phyloP scores from a whole-genome alignment of 2,888 invertebrate genomes.

The Apamea monoglypha region DNA sequence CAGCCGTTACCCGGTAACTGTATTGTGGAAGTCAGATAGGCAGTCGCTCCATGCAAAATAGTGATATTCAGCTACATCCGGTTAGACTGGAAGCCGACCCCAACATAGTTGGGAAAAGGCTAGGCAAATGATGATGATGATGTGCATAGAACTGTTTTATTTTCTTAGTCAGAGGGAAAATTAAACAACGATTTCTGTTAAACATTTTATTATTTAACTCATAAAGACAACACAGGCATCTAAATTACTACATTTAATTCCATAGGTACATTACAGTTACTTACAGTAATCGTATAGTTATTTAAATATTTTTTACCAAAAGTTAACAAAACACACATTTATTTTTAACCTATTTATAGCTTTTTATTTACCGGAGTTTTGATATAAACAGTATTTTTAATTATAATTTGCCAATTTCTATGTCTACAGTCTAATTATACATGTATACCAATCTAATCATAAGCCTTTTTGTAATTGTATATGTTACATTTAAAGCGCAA shows the following conservation, averaged over 20 bases:
- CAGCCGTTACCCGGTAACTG: too few relatives aligned
- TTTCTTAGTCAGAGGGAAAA: conserved; percentile 8
- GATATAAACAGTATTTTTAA: conserved; percentile 76
- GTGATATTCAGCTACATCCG: too few relatives aligned
- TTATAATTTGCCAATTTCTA: conserved; percentile 49
- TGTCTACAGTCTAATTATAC: conserved; percentile 63
- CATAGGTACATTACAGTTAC: conserved; percentile 82
- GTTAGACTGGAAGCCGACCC: too few relatives aligned
- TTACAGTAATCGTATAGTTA: conserved; percentile 59
- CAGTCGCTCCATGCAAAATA: too few relatives aligned
- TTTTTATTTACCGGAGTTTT: conserved; percentile 78
- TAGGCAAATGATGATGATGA: too few relatives aligned
- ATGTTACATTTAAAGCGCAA: conserved; percentile 53
- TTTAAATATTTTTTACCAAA: conserved; percentile 53
- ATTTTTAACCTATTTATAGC: conserved; percentile 47
- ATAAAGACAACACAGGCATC: conserved; percentile 77
- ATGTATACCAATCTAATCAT: conserved; percentile 58
- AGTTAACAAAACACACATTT: conserved; percentile 51
- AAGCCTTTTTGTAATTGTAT: conserved; percentile 60
- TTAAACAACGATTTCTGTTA: conserved; percentile 63
- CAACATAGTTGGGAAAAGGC: not conserved
- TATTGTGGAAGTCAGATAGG: too few relatives aligned
- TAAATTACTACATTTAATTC: conserved; percentile 80
- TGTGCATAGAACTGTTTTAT: not conserved
- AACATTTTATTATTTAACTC: conserved; percentile 80